These are phyloP conservation scores for Drosophila villosipedis DNA, from an alignment of 2,888 invertebrate genomes.

Conservation along the genomic window DNA sequence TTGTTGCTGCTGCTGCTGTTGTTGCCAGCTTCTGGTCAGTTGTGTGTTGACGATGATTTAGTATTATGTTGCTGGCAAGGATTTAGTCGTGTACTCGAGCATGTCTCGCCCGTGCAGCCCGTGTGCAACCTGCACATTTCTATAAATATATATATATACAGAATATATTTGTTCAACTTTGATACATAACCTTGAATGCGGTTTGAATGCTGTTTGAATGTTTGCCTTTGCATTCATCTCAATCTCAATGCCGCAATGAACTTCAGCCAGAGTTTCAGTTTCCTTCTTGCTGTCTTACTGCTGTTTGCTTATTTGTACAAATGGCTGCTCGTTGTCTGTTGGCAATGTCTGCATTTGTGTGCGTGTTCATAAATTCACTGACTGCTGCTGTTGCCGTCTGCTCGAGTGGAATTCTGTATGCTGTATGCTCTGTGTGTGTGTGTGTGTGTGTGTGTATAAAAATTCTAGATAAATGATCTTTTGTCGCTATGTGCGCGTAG, in stretches of 20 bases:
- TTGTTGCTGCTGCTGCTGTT: constrained; percentile 13
- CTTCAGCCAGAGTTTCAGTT: constrained; percentile 11
- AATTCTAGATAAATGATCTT: constrained; percentile 76
- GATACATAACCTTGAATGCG: constrained; percentile 82
- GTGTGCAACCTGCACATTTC: constrained; percentile 31
- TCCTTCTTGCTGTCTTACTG: background rate
- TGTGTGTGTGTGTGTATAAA: constrained; percentile 50
- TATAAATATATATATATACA: background rate
- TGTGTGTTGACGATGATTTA: constrained; percentile 83
- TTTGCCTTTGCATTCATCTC: constrained; percentile 62
- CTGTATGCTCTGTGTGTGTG: background rate
- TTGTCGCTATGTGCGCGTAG: constrained; percentile 68
- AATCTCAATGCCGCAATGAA: constrained; percentile 55
- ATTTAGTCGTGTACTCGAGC: constrained; percentile 78
- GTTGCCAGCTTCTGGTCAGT: constrained; percentile 41
- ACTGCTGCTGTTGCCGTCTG: constrained; percentile 41
- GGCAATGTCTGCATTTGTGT: constrained; percentile 43
- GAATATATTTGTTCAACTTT: constrained; percentile 75
- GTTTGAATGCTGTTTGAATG: constrained; percentile 70
- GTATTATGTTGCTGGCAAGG: constrained; percentile 81
- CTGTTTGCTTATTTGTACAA: constrained; percentile 76
- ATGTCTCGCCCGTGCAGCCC: constrained; percentile 59
- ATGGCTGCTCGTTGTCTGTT: constrained; percentile 65
- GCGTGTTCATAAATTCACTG: constrained; percentile 83
- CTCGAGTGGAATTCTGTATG: constrained; percentile 16